Evolutionary conservation across 2,888 invertebrate genomes (phyloP).

Genomic region (Lepeophtheirus nordmannii): DNA sequence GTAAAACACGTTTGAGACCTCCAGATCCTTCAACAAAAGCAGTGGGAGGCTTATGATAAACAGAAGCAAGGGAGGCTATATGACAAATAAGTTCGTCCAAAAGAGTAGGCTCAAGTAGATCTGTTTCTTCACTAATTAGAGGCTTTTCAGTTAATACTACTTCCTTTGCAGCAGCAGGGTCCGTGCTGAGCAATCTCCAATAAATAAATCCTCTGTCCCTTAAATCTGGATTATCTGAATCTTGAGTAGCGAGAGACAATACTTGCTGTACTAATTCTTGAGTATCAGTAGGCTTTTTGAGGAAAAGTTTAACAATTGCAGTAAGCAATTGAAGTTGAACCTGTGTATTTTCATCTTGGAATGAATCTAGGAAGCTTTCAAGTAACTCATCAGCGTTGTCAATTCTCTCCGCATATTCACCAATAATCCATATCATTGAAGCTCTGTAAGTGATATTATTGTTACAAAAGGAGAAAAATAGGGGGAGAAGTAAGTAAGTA

Average conservation of each 20-base stretch:
- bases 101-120: constrained; percentile 87
- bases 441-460: constrained; percentile 43
- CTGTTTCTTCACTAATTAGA: constrained; percentile 87
- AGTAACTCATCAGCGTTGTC: constrained; percentile 97
- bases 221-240: constrained; percentile 93
- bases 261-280: constrained; percentile 93
- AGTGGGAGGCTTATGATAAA: constrained; percentile 96
- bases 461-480: constrained; percentile 22
- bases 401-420: constrained; percentile 97
- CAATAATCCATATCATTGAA: constrained; percentile 78
- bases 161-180: constrained; percentile 97
- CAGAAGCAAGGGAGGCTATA: constrained; percentile 91
- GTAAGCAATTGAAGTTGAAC: constrained; percentile 90
- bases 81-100: constrained; percentile 96
- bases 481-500: not conserved
- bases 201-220: constrained; percentile 97
- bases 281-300: constrained; percentile 93
- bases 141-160: constrained; percentile 98
- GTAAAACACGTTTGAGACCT: constrained; percentile 20
- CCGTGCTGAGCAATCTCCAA: constrained; percentile 94
- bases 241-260: constrained; percentile 38
- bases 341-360: constrained; percentile 89
- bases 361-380: constrained; percentile 94
- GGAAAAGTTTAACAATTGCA: constrained; percentile 93
- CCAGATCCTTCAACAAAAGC: constrained; percentile 82